phyloP scores from a whole-genome alignment of 2,113 vertebrate genomes.

The Pedionomus torquatus region DNA sequence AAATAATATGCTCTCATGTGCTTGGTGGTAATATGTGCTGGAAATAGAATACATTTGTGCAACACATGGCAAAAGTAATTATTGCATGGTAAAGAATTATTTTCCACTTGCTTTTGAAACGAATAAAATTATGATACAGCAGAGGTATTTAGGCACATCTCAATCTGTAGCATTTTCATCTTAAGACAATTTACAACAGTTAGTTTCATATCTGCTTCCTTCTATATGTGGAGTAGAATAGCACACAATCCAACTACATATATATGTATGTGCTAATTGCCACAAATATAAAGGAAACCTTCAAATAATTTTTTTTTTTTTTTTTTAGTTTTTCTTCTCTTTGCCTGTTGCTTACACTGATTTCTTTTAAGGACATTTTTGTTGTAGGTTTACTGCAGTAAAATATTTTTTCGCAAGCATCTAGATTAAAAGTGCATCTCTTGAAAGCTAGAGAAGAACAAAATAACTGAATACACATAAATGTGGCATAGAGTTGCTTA shows the following conservation, averaged over 20 bases:
- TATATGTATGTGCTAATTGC: not conserved
- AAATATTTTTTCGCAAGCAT: not conserved
- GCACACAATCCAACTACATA: not conserved
- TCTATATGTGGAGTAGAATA: not conserved
- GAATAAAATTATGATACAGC: not conserved
- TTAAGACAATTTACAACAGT: not conserved
- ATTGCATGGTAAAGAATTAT: constrained; percentile 18
- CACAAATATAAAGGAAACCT: not conserved
- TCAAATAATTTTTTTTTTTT: not conserved
- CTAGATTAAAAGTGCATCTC: not conserved
- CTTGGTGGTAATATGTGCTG: not conserved
- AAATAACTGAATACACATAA: not conserved
- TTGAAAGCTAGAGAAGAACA: not conserved
- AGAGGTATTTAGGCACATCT: not conserved
- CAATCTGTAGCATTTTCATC: not conserved
- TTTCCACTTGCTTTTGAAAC: not conserved
- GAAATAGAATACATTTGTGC: constrained; percentile 29
- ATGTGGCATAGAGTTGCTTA: not conserved
- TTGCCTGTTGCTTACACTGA: not conserved
- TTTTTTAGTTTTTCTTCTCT: not conserved
- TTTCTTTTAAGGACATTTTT: not conserved
- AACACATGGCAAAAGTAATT: constrained; percentile 38
- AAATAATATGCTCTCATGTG: constrained; percentile 20
- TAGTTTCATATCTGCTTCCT: not conserved
- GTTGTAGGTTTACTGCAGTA: not conserved